phyloP scores from a whole-genome alignment of 35 echinoderm and acorn worm genomes.

The Ptychodera flava region DNA sequence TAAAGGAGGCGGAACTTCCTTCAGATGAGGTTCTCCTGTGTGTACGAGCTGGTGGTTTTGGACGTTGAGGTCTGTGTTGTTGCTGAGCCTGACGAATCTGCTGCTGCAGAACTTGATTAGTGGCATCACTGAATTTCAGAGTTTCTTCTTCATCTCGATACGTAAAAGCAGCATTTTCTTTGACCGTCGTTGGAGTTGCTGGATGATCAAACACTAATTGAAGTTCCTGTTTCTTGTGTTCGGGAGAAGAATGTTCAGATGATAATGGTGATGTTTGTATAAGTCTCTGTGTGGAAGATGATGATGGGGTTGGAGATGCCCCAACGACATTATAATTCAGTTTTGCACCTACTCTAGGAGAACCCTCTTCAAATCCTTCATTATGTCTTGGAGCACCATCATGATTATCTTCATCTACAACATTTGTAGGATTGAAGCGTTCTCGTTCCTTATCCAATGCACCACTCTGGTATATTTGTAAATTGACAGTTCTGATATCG shows the following conservation, averaged over 20 bases:
- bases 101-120: background rate
- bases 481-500: conserved; percentile 68
- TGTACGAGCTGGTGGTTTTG: background rate
- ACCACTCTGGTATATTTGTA: conserved; percentile 62
- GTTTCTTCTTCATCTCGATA: background rate
- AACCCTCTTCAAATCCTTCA: background rate
- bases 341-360: background rate
- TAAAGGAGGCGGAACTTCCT: background rate
- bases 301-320: background rate
- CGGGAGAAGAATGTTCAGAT: background rate
- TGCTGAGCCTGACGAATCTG: background rate
- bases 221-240: background rate
- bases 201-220: background rate
- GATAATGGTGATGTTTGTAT: background rate
- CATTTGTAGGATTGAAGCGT: background rate
- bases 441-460: conserved; percentile 63
- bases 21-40: background rate
- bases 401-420: background rate
- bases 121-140: background rate
- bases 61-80: background rate
- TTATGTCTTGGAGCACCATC: background rate
- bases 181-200: background rate
- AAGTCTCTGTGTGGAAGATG: background rate
- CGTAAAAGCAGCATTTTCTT: background rate
- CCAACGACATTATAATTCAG: background rate